Base-by-base conservation (phyloP, 2,797 vertebrate species). In the Notolabrus celidotus region DNA sequence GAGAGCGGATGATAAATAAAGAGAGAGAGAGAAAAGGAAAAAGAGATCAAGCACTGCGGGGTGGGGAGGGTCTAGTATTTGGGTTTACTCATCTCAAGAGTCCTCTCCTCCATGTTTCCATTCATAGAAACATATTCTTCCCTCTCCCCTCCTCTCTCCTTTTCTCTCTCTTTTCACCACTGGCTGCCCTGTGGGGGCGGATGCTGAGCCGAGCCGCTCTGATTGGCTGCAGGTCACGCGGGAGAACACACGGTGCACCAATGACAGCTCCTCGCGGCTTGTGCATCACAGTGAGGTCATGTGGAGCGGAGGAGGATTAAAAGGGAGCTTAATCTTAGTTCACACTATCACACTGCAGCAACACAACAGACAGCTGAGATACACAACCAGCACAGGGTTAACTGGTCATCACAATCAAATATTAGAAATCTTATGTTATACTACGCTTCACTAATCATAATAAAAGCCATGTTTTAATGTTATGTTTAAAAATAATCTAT, bases 41-140 rank as follows among this genome's bases (percentile, higher is more conserved):
- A 25, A 5, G 20, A 47, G 20, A 22, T 29, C 7, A 59, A 20
- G 58, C 36, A 62, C 19, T 23, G 16, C 36, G 19, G 33, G 51
- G 39, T 31, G 52, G 50, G 42, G 64, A 17, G 54, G 20, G 47
- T 29, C 20, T 9, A 10, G 62, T 71, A 71, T 84, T 54, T 71
- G 31, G 73, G 55, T 62, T 72, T 74, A 16, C 54, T 66, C 69
- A 57, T 80, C 75, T 65, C 63, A 33, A 41, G 45, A 22, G n/a
- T 74, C 73, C 55, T 88, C 88, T 85, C 85, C 91, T 85, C 82
- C 84, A 64, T 92, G 81, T 91, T 92, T 92, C 90, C 92, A 94
- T 93, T 94, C 91, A 94, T 88, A 92, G 91, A 94, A 91, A 91
- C 34, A 29, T 51, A 23, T 19, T 53, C 34, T 59, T 52, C 67